A percentile compares a stretch with the other conserved stretches of the same genome.
These are phyloP conservation scores for Pomatorhinus ruficollis DNA, from an alignment of 2,113 vertebrate species.

Conservation along the genomic window DNA sequence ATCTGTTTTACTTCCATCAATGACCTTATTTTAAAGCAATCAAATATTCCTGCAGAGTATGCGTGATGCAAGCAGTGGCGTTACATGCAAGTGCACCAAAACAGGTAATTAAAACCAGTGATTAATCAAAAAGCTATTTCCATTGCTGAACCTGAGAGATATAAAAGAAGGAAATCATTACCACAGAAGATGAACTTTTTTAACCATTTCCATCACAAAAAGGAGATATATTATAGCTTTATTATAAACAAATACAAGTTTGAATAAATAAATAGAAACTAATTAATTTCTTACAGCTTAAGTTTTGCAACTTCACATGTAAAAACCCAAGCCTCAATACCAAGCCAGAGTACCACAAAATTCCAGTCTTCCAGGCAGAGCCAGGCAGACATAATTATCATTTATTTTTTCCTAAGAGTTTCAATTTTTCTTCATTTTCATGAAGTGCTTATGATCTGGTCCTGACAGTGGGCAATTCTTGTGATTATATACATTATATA, in stretches of 20 bases:
- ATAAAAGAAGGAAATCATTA: not conserved
- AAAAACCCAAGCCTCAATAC: not conserved
- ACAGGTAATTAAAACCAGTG: not conserved
- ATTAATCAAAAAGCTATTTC: not conserved
- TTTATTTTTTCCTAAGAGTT: not conserved
- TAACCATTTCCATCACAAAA: not conserved
- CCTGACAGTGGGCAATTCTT: not conserved
- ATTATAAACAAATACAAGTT: not conserved
- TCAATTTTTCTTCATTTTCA: not conserved
- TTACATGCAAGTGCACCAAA: not conserved
- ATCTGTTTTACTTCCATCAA: not conserved
- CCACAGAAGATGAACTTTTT: not conserved
- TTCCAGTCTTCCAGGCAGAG: not conserved
- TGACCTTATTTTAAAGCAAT: conserved; percentile 22
- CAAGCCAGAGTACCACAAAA: not conserved
- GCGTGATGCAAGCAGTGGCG: not conserved
- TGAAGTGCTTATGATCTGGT: not conserved
- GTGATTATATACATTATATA: not conserved
- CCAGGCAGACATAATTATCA: not conserved
- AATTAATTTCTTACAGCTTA: not conserved
- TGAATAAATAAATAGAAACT: not conserved
- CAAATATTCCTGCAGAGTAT: not conserved
- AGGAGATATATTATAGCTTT: not conserved
- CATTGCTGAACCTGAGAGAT: not conserved
- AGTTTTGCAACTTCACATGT: not conserved